Conservation (phyloP, 2,888 invertebrate species). For the Luffia ferchaultella region DNA sequence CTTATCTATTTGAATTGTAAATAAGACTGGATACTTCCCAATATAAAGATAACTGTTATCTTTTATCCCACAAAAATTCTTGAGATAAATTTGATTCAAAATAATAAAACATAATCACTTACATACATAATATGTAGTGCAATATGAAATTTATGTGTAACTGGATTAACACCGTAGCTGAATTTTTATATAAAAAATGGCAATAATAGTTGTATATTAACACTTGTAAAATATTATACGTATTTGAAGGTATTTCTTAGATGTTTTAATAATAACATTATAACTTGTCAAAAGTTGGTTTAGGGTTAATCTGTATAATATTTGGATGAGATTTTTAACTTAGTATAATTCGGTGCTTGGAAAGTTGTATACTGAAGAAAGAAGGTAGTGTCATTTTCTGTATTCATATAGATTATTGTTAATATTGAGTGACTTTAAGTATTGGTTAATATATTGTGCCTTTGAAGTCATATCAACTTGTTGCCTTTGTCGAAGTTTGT, state of each 20-base stretch:
- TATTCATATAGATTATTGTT: background rate
- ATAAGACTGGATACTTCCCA: slow-evolving; percentile 42
- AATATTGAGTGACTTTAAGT: background rate
- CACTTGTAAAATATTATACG: slow-evolving; percentile 17
- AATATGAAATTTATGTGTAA: background rate
- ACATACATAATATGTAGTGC: background rate
- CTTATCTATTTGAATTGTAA: slow-evolving; percentile 51
- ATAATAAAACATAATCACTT: too few species aligned
- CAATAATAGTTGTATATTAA: slow-evolving; percentile 60
- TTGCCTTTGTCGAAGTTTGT: slow-evolving; percentile 34
- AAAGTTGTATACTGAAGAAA: slow-evolving; percentile 13
- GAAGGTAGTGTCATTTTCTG: slow-evolving; percentile 1
- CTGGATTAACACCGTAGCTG: background rate
- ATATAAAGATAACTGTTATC: slow-evolving; percentile 30
- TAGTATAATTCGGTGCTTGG: slow-evolving; percentile 42
- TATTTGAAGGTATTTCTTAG: slow-evolving; percentile 5
- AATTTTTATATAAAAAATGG: slow-evolving; percentile 39
- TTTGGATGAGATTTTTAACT: slow-evolving; percentile 26
- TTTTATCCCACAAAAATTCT: slow-evolving; percentile 9
- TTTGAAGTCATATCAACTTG: slow-evolving; percentile 58
- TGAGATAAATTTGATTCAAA: slow-evolving; percentile 1
- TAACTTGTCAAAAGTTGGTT: slow-evolving; percentile 27
- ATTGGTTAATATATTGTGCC: slow-evolving; percentile 35
- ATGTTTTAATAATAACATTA: background rate
- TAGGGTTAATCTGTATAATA: slow-evolving; percentile 38